These are phyloP conservation scores for Pandion haliaetus DNA, from an alignment of 2,113 vertebrate species.

Conservation along the genomic window DNA sequence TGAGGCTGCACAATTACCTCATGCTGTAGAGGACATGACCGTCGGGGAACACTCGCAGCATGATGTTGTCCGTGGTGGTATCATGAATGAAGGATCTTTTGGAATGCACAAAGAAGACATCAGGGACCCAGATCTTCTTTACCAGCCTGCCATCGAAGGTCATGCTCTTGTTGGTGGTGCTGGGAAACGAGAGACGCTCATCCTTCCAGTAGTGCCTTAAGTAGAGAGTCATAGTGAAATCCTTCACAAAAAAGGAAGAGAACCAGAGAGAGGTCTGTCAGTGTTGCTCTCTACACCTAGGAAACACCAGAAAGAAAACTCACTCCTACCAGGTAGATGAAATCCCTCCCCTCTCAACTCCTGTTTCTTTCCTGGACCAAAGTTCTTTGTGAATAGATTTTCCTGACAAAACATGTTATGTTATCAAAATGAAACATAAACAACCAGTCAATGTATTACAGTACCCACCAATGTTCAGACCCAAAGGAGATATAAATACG, in stretches of 20 bases:
- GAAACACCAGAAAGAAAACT: not conserved
- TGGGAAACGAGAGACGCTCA: slow-evolving; percentile 88
- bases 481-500: not conserved
- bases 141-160: slow-evolving; percentile 92
- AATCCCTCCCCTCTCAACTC: not conserved
- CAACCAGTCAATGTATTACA: not conserved
- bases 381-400: not conserved
- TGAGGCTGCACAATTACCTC: slow-evolving; percentile 72
- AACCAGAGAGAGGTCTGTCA: not conserved
- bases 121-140: slow-evolving; percentile 96
- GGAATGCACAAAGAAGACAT: slow-evolving; percentile 96
- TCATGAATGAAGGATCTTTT: slow-evolving; percentile 94
- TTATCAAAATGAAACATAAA: not conserved
- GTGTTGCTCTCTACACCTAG: not conserved
- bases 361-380: not conserved
- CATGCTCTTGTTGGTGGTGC: slow-evolving; percentile 93
- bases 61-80: slow-evolving; percentile 95
- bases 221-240: slow-evolving; percentile 97
- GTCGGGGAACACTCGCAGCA: slow-evolving; percentile 92
- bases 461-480: not conserved
- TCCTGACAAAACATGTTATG: not conserved
- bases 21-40: slow-evolving; percentile 95
- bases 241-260: slow-evolving; percentile 65
- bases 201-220: slow-evolving; percentile 97
- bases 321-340: not conserved